A percentile compares a stretch with the other conserved stretches of the same genome.
phyloP scores from a whole-genome alignment of 1,140 invertebrate genomes.

The Hetaerina americana region DNA sequence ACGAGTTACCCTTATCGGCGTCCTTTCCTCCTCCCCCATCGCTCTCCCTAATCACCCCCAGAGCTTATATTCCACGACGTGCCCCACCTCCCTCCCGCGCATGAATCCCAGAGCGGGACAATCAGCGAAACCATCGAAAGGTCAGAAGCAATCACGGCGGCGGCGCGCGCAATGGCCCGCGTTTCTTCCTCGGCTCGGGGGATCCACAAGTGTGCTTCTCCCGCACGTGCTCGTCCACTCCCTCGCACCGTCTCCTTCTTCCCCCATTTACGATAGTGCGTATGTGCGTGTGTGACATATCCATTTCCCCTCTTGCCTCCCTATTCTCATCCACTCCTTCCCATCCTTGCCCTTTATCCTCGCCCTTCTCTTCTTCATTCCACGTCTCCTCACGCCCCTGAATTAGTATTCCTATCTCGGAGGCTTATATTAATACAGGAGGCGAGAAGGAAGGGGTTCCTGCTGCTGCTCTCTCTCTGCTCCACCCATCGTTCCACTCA shows the following conservation, averaged over 20 bases:
- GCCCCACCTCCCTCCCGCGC: not conserved
- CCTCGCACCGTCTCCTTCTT: conserved; percentile 88
- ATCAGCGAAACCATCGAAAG: not conserved
- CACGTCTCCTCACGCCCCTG: conserved; percentile 34
- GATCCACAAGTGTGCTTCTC: conserved; percentile 26
- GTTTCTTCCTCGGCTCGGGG: too few relatives aligned
- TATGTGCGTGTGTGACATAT: too few relatives aligned
- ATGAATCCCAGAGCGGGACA: not conserved
- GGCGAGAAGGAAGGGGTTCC: not conserved
- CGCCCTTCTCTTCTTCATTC: conserved; percentile 46
- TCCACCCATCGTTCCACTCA: too few relatives aligned
- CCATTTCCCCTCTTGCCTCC: conserved; percentile 48
- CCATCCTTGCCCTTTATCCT: conserved; percentile 81
- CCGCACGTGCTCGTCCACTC: conserved; percentile 61
- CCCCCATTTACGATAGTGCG: too few relatives aligned
- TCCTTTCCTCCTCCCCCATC: not conserved
- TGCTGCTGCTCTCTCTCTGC: too few relatives aligned
- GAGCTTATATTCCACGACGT: too few relatives aligned
- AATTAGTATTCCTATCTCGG: not conserved
- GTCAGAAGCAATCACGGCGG: not conserved
- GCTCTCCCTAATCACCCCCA: not conserved
- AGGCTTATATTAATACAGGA: not conserved
- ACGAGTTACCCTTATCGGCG: not conserved
- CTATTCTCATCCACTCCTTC: conserved; percentile 71
- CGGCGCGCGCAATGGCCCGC: not conserved